Evolutionary conservation across 2,888 invertebrate species (phyloP).

Genomic region (Teinopalpus imperialis): DNA sequence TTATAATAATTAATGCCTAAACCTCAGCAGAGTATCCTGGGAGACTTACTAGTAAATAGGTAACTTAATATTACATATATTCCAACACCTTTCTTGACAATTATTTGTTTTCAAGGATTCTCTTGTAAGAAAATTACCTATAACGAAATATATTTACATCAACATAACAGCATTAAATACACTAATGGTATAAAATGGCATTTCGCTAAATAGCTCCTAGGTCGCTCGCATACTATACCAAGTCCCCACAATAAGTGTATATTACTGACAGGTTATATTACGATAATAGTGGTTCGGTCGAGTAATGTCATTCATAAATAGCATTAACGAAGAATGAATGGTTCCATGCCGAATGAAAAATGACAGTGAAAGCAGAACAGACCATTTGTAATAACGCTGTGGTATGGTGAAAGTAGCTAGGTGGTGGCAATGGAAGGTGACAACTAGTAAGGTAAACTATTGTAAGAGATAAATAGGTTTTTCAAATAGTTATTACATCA

Average conservation of each 20-base stretch:
- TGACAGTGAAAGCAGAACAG: conserved; percentile 26
- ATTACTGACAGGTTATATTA: conserved; percentile 27
- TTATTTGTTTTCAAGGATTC: too few species aligned
- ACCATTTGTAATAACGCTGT: conserved; percentile 4
- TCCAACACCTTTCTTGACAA: too few species aligned
- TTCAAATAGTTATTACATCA: neutral
- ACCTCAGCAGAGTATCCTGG: too few species aligned
- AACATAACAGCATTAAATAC: too few species aligned
- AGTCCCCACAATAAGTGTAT: conserved; percentile 24
- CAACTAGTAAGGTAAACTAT: neutral
- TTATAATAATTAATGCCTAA: too few species aligned
- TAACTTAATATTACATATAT: too few species aligned
- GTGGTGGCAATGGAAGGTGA: neutral
- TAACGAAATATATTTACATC: too few species aligned
- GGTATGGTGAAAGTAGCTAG: conserved; percentile 1
- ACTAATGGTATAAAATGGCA: conserved; percentile 7
- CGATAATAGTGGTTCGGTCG: conserved; percentile 31
- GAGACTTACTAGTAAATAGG: too few species aligned
- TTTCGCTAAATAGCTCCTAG: conserved; percentile 5
- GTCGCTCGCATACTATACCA: conserved; percentile 3
- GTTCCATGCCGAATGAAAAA: conserved; percentile 36
- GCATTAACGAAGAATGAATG: conserved; percentile 49
- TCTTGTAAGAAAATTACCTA: too few species aligned
- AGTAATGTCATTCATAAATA: conserved; percentile 59
- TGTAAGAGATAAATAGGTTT: neutral